A percentile compares a stretch with the other conserved stretches of the same genome.
Evolutionary conservation across 2,113 vertebrate genomes (phyloP).

Genomic region (Malurus alboscapulatus): DNA sequence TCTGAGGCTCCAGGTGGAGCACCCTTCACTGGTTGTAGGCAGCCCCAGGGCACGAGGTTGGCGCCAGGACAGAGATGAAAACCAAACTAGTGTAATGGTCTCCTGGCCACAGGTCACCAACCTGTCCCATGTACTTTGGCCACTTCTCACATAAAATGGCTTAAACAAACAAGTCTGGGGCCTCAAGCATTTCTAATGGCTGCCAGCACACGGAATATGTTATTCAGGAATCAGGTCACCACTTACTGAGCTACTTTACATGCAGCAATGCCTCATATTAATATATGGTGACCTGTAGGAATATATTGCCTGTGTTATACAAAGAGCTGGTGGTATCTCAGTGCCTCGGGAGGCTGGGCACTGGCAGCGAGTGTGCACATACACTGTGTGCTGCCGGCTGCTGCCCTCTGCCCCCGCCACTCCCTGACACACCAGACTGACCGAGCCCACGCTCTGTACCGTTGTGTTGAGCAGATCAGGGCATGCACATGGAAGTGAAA

Average conservation of each 20-base stretch:
- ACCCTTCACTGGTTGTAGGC: not conserved
- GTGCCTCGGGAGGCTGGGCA: rapidly evolving
- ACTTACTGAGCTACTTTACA: not conserved
- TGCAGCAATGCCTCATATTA: not conserved
- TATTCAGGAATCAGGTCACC: not conserved
- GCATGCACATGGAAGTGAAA: rapidly evolving
- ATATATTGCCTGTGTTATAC: not conserved
- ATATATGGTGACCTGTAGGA: not conserved
- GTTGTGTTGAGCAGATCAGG: not conserved
- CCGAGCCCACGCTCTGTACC: rapidly evolving
- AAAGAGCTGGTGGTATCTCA: rapidly evolving
- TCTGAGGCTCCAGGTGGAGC: not conserved
- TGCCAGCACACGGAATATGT: not conserved
- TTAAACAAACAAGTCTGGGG: not conserved
- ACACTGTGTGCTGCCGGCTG: not conserved
- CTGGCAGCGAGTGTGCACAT: rapidly evolving
- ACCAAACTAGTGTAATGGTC: not conserved
- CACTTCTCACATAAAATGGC: not conserved
- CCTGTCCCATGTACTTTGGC: rapidly evolving
- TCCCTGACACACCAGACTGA: not conserved
- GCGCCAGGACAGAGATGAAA: not conserved
- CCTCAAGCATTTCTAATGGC: not conserved
- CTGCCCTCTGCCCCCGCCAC: not conserved
- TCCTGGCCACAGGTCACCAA: not conserved
- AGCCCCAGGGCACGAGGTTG: not conserved